These are phyloP conservation scores for Lepidostoma basale DNA, from an alignment of 1,140 invertebrate species.

Conservation along the genomic window DNA sequence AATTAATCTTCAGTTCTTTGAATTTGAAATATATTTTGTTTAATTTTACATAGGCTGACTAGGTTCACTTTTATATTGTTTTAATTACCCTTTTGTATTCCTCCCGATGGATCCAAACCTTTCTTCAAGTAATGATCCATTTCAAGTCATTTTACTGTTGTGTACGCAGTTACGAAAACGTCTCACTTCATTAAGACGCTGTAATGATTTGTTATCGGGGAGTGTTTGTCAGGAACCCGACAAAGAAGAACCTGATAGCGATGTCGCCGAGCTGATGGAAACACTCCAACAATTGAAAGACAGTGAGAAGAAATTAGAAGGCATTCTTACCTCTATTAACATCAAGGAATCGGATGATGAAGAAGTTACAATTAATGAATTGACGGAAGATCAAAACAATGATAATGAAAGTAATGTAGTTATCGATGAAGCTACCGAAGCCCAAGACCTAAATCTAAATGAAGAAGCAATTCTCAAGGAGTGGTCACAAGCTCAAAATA, in stretches of 20 bases:
- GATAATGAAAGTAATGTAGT: background rate
- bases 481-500: background rate
- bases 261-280: constrained; percentile 51
- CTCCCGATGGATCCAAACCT: background rate
- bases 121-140: background rate
- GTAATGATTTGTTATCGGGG: constrained; percentile 38
- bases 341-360: constrained; percentile 50
- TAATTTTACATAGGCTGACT: no score
- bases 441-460: background rate
- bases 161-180: constrained; percentile 35
- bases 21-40: no score
- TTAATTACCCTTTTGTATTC: no score
- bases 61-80: no score
- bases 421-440: background rate
- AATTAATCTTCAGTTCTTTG: no score
- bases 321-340: constrained; percentile 50
- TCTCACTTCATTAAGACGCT: constrained; percentile 27
- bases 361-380: no score
- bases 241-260: constrained; percentile 16
- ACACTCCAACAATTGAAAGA: constrained; percentile 60
- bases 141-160: constrained; percentile 14
- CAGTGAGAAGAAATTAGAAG: constrained; percentile 57
- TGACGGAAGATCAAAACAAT: background rate
- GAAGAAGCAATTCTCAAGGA: constrained; percentile 2
- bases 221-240: constrained; percentile 37